A percentile compares a stretch with the other conserved stretches of the same genome.
Evolutionary conservation across 2,888 invertebrate genomes (phyloP).

Genomic region (Drosophila recens): DNA sequence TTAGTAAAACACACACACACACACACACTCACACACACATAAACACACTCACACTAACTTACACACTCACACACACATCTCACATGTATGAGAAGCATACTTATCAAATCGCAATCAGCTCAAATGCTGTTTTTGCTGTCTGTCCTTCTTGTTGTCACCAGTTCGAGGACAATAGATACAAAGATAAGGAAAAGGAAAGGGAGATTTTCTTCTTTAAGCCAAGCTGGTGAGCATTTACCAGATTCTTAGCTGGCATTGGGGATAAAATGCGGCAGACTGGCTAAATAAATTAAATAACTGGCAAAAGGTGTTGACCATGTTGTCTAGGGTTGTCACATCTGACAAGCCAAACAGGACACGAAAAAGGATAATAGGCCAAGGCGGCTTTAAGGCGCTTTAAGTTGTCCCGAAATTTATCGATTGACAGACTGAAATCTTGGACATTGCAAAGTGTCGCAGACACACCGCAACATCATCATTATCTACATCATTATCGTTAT

Average conservation of each 20-base stretch:
- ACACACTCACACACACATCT: neutral
- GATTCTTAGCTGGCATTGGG: constrained; percentile 39
- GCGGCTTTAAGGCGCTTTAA: constrained; percentile 41
- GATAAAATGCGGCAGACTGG: constrained; percentile 42
- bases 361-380: constrained; percentile 23
- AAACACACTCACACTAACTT: neutral
- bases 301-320: constrained; percentile 41
- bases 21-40: neutral
- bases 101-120: constrained; percentile 78
- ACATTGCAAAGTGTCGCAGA: constrained; percentile 42
- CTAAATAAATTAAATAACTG: constrained; percentile 57
- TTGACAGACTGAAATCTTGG: constrained; percentile 17
- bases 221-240: constrained; percentile 27
- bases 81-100: constrained; percentile 64
- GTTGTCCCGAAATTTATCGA: constrained; percentile 33
- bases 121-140: constrained; percentile 59
- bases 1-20: constrained; percentile 29
- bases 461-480: constrained; percentile 36
- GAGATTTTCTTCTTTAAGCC: constrained; percentile 11
- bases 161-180: neutral
- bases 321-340: constrained; percentile 13
- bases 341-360: constrained; percentile 23
- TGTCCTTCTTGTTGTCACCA: constrained; percentile 24
- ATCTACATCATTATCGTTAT: neutral
- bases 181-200: neutral